phyloP scores from a whole-genome alignment of 2,888 invertebrate species.

The Tipula lateralis region DNA sequence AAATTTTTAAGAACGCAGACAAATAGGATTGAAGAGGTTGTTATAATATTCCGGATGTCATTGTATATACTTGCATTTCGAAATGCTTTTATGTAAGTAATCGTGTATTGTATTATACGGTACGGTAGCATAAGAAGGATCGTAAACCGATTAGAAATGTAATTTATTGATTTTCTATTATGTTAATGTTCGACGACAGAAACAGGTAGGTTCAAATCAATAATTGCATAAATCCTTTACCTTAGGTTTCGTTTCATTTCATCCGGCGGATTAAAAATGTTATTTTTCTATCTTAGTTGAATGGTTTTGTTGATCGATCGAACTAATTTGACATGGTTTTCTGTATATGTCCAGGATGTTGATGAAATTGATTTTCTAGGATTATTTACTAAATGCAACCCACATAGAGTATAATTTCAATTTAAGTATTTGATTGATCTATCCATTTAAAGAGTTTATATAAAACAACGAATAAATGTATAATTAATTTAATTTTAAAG shows the following conservation, averaged over 20 bases:
- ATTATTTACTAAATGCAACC: neutral
- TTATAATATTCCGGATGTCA: constrained; percentile 15
- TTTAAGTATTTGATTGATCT: neutral
- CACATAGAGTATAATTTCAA: neutral
- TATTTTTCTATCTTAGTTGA: neutral
- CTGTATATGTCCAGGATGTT: neutral
- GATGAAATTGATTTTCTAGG: neutral
- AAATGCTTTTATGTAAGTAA: neutral
- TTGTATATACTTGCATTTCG: neutral
- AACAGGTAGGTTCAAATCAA: neutral
- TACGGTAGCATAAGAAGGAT: neutral
- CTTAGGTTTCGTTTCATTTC: neutral
- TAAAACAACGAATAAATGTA: neutral
- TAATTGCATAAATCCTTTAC: neutral
- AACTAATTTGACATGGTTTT: neutral
- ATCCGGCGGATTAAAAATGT: constrained; percentile 1
- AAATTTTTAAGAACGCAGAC: neutral
- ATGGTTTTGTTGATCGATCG: neutral
- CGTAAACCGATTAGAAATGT: neutral
- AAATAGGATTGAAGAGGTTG: constrained; percentile 7
- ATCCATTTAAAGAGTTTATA: neutral
- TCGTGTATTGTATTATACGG: neutral
- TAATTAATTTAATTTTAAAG: neutral
- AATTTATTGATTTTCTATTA: constrained; percentile 11
- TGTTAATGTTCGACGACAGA: neutral